Conservation (phyloP, 23 tunicate species). For the Diplosoma virens region DNA sequence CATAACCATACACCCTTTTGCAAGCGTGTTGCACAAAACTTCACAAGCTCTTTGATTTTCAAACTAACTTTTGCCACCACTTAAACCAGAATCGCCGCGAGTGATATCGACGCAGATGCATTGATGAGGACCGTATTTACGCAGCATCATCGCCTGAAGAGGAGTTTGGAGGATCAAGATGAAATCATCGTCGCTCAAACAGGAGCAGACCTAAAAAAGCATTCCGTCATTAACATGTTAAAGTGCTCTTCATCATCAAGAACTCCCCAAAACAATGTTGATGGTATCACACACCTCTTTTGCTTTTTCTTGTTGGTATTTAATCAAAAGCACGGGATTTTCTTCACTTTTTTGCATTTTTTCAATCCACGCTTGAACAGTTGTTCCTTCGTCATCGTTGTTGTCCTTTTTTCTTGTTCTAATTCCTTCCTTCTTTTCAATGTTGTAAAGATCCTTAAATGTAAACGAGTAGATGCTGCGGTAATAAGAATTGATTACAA, state of each 20-base stretch:
- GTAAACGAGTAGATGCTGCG: no score
- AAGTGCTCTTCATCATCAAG: no score
- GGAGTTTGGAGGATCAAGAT: slow-evolving; percentile 91
- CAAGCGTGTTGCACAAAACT: no score
- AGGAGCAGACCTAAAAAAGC: slow-evolving; percentile 42
- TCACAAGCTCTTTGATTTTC: no score
- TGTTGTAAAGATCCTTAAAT: slow-evolving; percentile 94
- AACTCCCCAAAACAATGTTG: no score
- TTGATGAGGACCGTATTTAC: slow-evolving; percentile 68
- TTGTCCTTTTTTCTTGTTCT: slow-evolving; percentile 24
- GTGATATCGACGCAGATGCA: slow-evolving; percentile 81
- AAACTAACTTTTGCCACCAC: neutral
- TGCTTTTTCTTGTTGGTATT: slow-evolving; percentile 87
- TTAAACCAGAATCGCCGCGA: slow-evolving; percentile 17
- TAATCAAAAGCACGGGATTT: slow-evolving; percentile 80
- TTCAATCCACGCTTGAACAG: slow-evolving; percentile 87
- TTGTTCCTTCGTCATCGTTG: slow-evolving; percentile 45
- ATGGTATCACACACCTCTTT: slow-evolving; percentile 67
- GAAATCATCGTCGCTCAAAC: slow-evolving; percentile 78
- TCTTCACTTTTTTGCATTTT: slow-evolving; percentile 83
- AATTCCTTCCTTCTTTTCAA: slow-evolving; percentile 64
- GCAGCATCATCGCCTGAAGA: slow-evolving; percentile 75
- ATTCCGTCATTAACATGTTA: no score
- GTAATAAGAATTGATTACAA: no score
- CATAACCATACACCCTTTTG: no score